These are phyloP conservation scores for Eurypyga helias DNA, from an alignment of 2,113 vertebrate species.

Conservation along the genomic window DNA sequence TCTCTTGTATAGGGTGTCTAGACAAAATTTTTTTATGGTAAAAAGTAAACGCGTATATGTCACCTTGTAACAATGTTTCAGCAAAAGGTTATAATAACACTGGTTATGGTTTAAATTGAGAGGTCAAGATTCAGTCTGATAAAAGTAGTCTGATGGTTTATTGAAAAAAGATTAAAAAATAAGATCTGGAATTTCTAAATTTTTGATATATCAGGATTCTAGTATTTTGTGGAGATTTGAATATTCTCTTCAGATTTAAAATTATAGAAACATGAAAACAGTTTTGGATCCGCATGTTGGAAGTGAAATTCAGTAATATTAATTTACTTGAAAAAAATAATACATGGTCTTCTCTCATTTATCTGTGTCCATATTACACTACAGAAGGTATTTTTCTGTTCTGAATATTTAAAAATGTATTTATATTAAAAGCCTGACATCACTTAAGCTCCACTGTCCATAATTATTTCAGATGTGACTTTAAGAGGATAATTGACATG, in stretches of 20 bases:
- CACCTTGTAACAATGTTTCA: neutral
- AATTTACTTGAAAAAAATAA: neutral
- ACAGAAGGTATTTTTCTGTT: neutral
- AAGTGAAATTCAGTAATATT: neutral
- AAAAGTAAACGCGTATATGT: neutral
- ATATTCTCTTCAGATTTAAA: neutral
- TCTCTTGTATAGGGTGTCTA: neutral
- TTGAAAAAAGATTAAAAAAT: neutral
- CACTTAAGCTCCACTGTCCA: neutral
- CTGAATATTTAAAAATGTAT: neutral
- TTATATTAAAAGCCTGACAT: neutral
- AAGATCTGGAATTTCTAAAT: neutral
- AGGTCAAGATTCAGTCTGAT: neutral
- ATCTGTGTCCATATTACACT: neutral
- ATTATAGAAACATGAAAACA: neutral
- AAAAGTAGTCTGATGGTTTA: neutral
- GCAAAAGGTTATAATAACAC: neutral
- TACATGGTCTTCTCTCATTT: neutral
- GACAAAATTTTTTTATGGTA: accelerated
- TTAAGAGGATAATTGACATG: neutral
- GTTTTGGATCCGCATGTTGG: neutral
- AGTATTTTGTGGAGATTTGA: neutral
- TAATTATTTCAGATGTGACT: neutral
- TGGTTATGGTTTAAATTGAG: neutral
- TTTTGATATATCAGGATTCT: neutral